Evolutionary conservation across 2,888 invertebrate genomes (phyloP), one percentile per base, ranked within the genome.

Genomic region (Nomada ferruginata): DNA sequence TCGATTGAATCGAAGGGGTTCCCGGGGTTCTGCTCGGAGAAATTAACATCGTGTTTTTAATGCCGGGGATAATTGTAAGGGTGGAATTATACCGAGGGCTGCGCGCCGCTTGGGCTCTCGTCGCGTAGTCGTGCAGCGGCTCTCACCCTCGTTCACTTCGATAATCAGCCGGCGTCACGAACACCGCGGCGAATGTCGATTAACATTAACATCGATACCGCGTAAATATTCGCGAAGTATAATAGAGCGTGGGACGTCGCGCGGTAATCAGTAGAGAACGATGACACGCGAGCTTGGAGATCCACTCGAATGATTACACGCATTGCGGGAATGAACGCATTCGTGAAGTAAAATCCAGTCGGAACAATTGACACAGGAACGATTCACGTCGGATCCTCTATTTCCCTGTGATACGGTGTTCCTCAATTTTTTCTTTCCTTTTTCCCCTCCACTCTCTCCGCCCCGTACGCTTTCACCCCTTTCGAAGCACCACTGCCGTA

Each of bases 41-140:
- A 93, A 93, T 93, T 93, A 93, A 93, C 93, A 92, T 92, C 92
- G 93, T 92, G 92, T 92, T 93, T 93, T 93, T 93, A 93, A 93
- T 93, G 92, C 91, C 82, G 89, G 91, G 92, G 91, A 93, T 93
- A 92, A 93, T 93, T 93, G 93, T 93, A 92, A 93, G 93, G 93
- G 93, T 93, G 92, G 91, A 92, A 93, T 93, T 92, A 93, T 92
- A 92, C 91, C 91, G 91, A 92, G 92, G 91, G 91, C 87, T 89
- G 85, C 79, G 85, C 88, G 83, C 87, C 82, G 84, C 87, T 84
- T 74, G 89, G 91, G 91, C 88, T 87, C 73, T 36, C 88, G 86
- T 84, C 89, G 85, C 87, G 89, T 85, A 86, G 90, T 87, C 88
- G 81, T 13, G 26, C 89, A 88, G 90, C 85, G 91, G 90, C 87